phyloP scores from a whole-genome alignment of 2,113 vertebrate genomes.

The Benitochromis conjunctus region DNA sequence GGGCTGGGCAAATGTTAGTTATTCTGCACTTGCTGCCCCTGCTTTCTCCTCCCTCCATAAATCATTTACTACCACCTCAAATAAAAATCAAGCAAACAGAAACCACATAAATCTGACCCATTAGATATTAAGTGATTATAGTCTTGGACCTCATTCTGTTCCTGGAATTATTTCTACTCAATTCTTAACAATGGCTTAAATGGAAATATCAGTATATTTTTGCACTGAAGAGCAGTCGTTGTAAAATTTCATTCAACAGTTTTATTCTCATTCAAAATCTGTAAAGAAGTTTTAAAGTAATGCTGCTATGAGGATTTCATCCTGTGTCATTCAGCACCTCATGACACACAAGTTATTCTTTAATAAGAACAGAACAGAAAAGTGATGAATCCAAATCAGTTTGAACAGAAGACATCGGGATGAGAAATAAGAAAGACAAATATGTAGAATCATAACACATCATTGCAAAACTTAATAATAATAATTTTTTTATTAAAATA shows the following conservation, averaged over 20 bases:
- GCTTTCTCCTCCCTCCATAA: slow-evolving; percentile 33
- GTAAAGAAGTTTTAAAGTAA: background rate
- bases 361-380: background rate
- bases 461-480: background rate
- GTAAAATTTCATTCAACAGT: background rate
- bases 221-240: background rate
- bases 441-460: background rate
- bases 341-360: background rate
- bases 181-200: background rate
- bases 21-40: background rate
- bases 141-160: background rate
- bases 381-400: background rate
- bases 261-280: background rate
- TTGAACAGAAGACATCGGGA: background rate
- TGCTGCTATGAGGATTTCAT: background rate
- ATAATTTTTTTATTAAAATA: background rate
- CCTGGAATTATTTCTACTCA: background rate
- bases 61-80: slow-evolving; percentile 55
- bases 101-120: background rate
- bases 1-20: background rate
- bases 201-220: background rate
- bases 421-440: background rate
- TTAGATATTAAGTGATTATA: background rate
- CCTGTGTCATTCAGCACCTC: background rate
- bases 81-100: slow-evolving; percentile 17